Evolutionary conservation across 2,113 vertebrate species (phyloP), one percentile per base, ranked within the genome.

Genomic region (Andinoacara biseriatus): DNA sequence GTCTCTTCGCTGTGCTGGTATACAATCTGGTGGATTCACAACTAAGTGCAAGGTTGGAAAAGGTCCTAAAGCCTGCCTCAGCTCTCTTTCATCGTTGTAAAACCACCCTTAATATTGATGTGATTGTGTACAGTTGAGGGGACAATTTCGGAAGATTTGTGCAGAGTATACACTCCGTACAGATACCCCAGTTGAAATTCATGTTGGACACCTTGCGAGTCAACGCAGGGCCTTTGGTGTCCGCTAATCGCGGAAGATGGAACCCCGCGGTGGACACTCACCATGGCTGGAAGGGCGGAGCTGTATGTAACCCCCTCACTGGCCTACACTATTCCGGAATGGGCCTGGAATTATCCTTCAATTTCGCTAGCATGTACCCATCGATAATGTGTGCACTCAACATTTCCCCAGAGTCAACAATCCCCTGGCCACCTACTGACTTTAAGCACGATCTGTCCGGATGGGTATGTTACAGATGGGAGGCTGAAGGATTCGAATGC

Each of bases 331-430:
- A 58, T 11, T 11, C 77, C 0, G 83, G 78, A 0, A 76, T 85
- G 77, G 67, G 58, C 1, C 6, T 67, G 15, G 83, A 85, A 9
- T 24, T 85, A 0, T 17, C 35, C 0, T 80, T 85, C 3, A 59
- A 85, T 13, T 85, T 85, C 2, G 6, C 54, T 0, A 67, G 79
- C 14, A 86, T 86, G 79, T 82, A 86, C 35, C 84, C 79, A 0
- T 61, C 74, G 7, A 78, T 78, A 15, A 81, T 85, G 78, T 85
- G 84, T 7, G 52, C 62, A 2, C 40, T 86, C 4, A 86, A 86
- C 57, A 75, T 86, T 2, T 86, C 84, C 0, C 84, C 78, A 0
- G 78, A 86, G 38, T 81, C 78, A 2, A 76, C 72, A 1, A 7
- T 86, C 0, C 84, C 80, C 0, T 86, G 74, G 80, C 84, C 84